Evolutionary conservation across 2,888 invertebrate species (phyloP).

Genomic region (Myathropa florea): DNA sequence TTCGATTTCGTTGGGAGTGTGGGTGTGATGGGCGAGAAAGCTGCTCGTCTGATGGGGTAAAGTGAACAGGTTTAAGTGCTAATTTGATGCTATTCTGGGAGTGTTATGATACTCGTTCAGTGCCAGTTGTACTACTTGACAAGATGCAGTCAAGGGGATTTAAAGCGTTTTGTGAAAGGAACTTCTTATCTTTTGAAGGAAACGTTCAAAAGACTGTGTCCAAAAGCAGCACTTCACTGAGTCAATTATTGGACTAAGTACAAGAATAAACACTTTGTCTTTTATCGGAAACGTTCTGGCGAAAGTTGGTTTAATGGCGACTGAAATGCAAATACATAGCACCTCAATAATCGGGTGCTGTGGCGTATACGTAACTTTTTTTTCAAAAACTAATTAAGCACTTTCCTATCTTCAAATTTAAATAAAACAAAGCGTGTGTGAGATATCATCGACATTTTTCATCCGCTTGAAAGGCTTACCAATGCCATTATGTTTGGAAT

Average conservation of each 20-base stretch:
- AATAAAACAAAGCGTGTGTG: too few species aligned
- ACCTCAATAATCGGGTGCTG: too few species aligned
- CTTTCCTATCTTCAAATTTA: too few species aligned
- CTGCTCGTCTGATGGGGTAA: background rate
- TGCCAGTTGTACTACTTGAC: background rate
- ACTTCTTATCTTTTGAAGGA: background rate
- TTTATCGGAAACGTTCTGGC: too few species aligned
- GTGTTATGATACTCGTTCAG: background rate
- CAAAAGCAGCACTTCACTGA: background rate
- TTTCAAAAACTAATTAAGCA: too few species aligned
- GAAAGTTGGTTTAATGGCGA: too few species aligned
- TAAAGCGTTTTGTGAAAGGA: background rate
- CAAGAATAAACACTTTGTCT: too few species aligned
- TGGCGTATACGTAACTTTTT: background rate
- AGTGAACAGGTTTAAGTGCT: conserved; percentile 17
- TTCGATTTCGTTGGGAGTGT: conserved; percentile 1
- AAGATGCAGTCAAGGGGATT: background rate
- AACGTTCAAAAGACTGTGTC: background rate
- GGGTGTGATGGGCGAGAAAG: background rate
- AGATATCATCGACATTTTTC: too few species aligned
- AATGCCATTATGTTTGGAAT: too few species aligned
- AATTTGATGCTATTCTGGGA: conserved; percentile 11
- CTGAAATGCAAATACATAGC: too few species aligned
- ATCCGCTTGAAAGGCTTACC: too few species aligned
- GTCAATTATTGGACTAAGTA: too few species aligned